A percentile compares a stretch with the other conserved stretches of the same genome.
Conservation (phyloP, 2,113 vertebrate genomes). For the Thamnaconus septentrionalis region DNA sequence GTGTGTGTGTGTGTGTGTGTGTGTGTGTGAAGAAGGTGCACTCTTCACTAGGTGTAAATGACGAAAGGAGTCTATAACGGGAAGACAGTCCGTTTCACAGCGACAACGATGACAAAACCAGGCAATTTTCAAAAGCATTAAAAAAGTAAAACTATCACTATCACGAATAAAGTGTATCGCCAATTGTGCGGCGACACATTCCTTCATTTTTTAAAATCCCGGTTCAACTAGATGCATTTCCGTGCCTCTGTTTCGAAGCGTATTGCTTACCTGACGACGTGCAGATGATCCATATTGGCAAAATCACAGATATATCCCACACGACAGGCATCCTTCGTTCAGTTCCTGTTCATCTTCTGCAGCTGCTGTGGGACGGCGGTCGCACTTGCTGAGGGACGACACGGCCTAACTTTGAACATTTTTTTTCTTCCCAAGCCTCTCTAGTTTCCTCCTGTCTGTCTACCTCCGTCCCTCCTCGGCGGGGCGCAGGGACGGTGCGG, state of each 20-base stretch:
- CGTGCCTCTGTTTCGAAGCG: background rate
- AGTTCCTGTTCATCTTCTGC: slow-evolving; percentile 56
- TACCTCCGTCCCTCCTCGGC: slow-evolving; percentile 1
- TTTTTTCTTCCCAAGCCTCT: background rate
- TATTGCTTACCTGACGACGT: slow-evolving; percentile 64
- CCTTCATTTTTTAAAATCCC: too few species aligned
- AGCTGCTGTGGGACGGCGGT: slow-evolving; percentile 24
- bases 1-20: background rate
- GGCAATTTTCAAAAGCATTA: too few species aligned
- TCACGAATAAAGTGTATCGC: too few species aligned
- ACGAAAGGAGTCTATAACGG: background rate
- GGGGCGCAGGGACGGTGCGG: slow-evolving; percentile 18
- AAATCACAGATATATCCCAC: slow-evolving; percentile 66
- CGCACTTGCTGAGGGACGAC: slow-evolving; percentile 29
- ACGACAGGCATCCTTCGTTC: slow-evolving; percentile 71
- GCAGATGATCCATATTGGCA: slow-evolving; percentile 66
- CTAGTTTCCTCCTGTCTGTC: background rate
- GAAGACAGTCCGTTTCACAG: too few species aligned
- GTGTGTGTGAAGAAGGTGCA: background rate
- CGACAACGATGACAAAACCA: too few species aligned
- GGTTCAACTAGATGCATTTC: too few species aligned
- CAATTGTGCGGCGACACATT: too few species aligned
- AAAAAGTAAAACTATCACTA: too few species aligned
- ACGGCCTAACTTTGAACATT: slow-evolving; percentile 60
- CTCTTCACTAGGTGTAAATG: background rate